Evolutionary conservation across 2,113 vertebrate genomes (phyloP).

Genomic region (Telmatochromis sp.): DNA sequence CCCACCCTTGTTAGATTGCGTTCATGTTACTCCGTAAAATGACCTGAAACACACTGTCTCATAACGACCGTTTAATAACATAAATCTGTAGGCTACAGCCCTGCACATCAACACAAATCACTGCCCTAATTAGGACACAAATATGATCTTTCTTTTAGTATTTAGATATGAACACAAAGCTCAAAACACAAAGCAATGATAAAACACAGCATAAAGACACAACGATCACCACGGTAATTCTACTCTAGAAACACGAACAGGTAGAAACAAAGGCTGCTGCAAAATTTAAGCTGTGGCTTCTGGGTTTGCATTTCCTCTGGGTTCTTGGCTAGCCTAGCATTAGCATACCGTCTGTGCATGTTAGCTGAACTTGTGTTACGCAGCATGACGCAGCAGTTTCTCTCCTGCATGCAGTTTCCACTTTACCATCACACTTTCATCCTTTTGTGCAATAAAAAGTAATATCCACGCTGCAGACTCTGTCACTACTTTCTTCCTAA

Average conservation of each 20-base stretch:
- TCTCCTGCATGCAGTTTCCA: background rate
- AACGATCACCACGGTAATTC: background rate
- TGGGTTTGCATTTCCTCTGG: background rate
- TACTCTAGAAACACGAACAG: accelerated
- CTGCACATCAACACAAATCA: background rate
- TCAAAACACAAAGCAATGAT: background rate
- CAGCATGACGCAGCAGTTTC: background rate
- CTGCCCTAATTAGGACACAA: background rate
- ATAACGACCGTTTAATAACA: background rate
- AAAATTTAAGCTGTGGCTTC: background rate
- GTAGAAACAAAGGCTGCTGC: background rate
- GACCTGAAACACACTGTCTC: background rate
- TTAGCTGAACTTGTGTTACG: background rate
- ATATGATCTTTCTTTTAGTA: background rate
- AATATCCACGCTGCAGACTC: background rate
- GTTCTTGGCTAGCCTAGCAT: background rate
- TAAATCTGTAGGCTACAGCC: background rate
- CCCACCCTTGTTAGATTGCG: background rate
- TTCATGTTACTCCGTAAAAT: background rate
- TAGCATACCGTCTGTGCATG: background rate
- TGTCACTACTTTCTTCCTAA: background rate
- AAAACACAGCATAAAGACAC: background rate
- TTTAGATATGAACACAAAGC: background rate
- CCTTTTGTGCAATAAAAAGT: background rate
- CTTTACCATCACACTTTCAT: background rate